Evolutionary conservation across 2,888 invertebrate species (phyloP).

Genomic region (Ormia ochracea): DNA sequence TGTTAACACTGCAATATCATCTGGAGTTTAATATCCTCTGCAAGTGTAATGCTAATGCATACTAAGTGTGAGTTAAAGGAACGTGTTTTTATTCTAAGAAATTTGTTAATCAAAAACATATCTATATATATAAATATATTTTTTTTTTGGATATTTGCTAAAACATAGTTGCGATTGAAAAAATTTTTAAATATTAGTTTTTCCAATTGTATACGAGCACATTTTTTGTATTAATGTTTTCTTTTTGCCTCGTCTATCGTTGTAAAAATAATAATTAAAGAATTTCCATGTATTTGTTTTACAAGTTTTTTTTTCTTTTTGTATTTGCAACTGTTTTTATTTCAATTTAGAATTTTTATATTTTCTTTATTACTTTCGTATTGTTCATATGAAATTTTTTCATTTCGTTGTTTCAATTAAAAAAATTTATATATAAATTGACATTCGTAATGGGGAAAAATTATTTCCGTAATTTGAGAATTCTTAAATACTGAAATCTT

Average conservation of each 20-base stretch:
- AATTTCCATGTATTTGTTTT: slow-evolving; percentile 32
- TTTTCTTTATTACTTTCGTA: slow-evolving; percentile 17
- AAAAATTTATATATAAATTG: not conserved
- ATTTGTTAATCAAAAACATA: too few relatives aligned
- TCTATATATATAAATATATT: too few relatives aligned
- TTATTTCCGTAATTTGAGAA: not conserved
- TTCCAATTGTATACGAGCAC: not conserved
- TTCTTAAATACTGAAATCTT: too few relatives aligned
- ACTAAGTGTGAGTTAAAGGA: too few relatives aligned
- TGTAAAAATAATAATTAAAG: slow-evolving; percentile 9
- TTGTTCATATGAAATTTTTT: slow-evolving; percentile 11
- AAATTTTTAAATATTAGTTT: not conserved
- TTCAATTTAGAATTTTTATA: slow-evolving; percentile 38
- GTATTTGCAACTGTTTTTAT: not conserved
- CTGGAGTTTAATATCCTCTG: too few relatives aligned
- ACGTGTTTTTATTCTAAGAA: too few relatives aligned
- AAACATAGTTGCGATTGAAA: not conserved
- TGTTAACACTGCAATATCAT: too few relatives aligned
- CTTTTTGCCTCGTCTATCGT: not conserved
- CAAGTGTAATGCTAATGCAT: too few relatives aligned
- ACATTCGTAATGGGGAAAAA: not conserved
- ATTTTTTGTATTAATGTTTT: not conserved
- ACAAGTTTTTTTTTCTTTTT: not conserved
- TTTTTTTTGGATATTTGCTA: too few relatives aligned
- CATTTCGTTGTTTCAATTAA: not conserved